phyloP scores from a whole-genome alignment of 2,797 vertebrate genomes.

The Enteromius argenteus region DNA sequence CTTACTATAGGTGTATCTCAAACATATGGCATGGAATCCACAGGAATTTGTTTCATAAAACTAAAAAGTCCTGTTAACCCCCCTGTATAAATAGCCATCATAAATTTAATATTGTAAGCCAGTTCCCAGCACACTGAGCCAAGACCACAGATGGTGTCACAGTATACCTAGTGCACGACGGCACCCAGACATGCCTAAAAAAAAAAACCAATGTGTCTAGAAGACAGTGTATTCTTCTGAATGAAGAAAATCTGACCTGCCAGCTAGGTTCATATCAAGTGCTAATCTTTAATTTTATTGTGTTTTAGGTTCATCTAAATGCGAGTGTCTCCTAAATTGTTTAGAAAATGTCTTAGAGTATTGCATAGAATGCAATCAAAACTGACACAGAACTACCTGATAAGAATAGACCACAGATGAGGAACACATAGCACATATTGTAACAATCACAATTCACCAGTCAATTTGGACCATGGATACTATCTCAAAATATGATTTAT shows the following conservation, averaged over 20 bases:
- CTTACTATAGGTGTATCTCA: constrained; percentile 25
- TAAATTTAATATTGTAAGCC: constrained; percentile 29
- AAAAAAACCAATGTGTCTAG: neutral
- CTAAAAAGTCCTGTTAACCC: constrained; percentile 20
- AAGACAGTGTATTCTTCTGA: constrained; percentile 17
- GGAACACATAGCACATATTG: constrained; percentile 4
- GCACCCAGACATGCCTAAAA: constrained; percentile 1
- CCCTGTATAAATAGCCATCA: constrained; percentile 1
- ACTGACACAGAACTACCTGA: neutral
- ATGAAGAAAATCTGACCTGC: constrained; percentile 22
- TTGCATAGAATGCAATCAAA: neutral
- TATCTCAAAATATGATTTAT: constrained; percentile 34
- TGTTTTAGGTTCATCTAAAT: neutral
- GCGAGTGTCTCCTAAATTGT: neutral
- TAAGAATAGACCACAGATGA: constrained; percentile 16
- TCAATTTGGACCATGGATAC: neutral
- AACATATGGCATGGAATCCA: constrained; percentile 36
- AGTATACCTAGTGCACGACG: constrained; percentile 7
- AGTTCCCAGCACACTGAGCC: constrained; percentile 30
- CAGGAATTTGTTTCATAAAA: constrained; percentile 43
- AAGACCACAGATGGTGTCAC: constrained; percentile 42
- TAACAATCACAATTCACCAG: neutral
- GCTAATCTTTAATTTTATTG: constrained; percentile 11
- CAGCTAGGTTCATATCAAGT: constrained; percentile 1
- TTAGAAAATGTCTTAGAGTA: neutral